phyloP scores from a whole-genome alignment of 2,888 invertebrate genomes.

The Hipparchia semele region DNA sequence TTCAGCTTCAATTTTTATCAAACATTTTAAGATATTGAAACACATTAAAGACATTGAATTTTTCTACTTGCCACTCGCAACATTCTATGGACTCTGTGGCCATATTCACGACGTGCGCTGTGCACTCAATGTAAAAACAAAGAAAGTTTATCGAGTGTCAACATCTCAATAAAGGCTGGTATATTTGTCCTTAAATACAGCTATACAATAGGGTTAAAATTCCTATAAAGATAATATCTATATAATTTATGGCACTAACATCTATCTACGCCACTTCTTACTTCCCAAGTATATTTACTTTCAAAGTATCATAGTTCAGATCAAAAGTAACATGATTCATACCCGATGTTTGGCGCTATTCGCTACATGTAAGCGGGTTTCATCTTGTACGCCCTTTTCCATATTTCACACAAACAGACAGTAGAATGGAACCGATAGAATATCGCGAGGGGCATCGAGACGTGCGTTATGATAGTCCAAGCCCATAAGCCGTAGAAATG shows the following conservation, averaged over 20 bases:
- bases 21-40: no score
- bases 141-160: conserved; percentile 20
- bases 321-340: conserved; percentile 42
- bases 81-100: no score
- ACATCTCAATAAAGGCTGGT: conserved; percentile 27
- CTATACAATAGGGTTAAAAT: conserved; percentile 34
- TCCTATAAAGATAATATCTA: conserved; percentile 39
- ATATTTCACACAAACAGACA: conserved; percentile 97
- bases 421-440: conserved; percentile 98
- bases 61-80: no score
- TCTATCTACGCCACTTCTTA: conserved; percentile 51
- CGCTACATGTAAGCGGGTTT: conserved; percentile 93
- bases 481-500: conserved; percentile 97
- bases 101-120: conserved; percentile 27
- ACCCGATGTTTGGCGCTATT: conserved; percentile 66
- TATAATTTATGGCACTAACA: conserved; percentile 75
- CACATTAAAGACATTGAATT: no score
- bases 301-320: conserved; percentile 43
- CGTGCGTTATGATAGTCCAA: conserved; percentile 97
- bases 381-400: conserved; percentile 97
- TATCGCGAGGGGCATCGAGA: conserved; percentile 95
- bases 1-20: no score
- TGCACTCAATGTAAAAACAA: conserved; percentile 27
- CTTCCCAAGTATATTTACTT: conserved; percentile 39
- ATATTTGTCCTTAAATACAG: conserved; percentile 19